Evolutionary conservation across 2,888 invertebrate genomes (phyloP), one percentile per base, ranked within the genome.

Genomic region (Parthenolecanium corni): DNA sequence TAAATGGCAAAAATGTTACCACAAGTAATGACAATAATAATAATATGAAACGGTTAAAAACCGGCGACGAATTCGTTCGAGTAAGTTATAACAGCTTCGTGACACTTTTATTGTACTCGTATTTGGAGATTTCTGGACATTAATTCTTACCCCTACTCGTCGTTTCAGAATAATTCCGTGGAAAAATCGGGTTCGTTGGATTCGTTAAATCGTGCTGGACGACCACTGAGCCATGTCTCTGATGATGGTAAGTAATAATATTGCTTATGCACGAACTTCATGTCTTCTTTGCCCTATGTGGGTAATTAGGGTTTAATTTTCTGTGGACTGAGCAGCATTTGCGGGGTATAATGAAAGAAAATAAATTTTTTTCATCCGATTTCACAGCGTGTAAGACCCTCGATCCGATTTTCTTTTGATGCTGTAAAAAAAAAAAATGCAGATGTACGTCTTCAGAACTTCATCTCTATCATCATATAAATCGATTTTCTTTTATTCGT

Each of bases 171-270:
- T 44, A 58, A 24, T 12, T 49, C 64, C 40, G 24, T 25, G 12
- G 57, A 25, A 36, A 77, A 53, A 52, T 64, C 52, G 63, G 79
- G 79, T 23, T 80, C 80, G 36, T 71, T 80, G 66, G 80, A 80
- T 69, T 81, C 80, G 1, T 71, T 66, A 12, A 56, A 58, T 40
- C 71, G 51, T 68, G 69, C 52, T 67, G 73, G 58, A 70, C 72
- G 58, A 68, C 73, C 65, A 69, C 71, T 64, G 70, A 75, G 67
- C 71, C 73, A 64, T 62, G 70, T 73, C 42, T 76, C 76, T 57
- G 76, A 76, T 58, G 76, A 76, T 71, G 76, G 76, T 76, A 70
- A 73, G 73, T 49, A 5, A 14, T 31, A 31, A 6, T 31, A 31
- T 9, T 31, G n/a, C 3, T 11, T 47, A 47, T 11, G 44, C 14